Evolutionary conservation across 2,113 vertebrate genomes (phyloP), one percentile per base, ranked within the genome.

Genomic region (Nothoprocta perdicaria): DNA sequence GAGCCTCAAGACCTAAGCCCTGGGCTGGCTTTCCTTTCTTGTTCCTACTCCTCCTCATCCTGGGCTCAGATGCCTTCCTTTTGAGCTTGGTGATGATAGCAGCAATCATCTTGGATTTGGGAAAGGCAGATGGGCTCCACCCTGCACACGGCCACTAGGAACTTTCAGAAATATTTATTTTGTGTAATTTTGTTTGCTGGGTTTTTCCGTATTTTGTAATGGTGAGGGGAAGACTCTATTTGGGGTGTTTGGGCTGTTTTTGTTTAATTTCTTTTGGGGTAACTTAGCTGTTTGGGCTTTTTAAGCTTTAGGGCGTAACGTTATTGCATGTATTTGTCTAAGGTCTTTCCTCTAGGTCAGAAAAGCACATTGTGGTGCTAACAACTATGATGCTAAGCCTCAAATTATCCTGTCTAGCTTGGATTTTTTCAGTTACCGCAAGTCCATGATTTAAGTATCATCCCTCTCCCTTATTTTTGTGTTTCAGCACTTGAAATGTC

Each of bases 101-200:
- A 43, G 61, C 57, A 50, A 69, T 43, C 46, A 10, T 66, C 85
- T 76, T 68, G 50, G 43, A 72, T 57, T 13, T 46, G 79, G 69
- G 52, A 57, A 72, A 50, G 69, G 58, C 61, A 78, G 40, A 52
- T 52, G 66, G 68, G 33, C n/a, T 53, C n/a, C 48, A 61, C 79
- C 81, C 45, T 87, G 48, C 46, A 74, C 48, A 43, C 35, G 23
- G n/a, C 35, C 76, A 66, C 38, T 52, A 76, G 85, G 79, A 79
- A 63, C 71, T 35, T 55, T 53, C 68, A 80, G 60, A 72, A 75
- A 80, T 78, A 31, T 21, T 90, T 23, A 10, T 19, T 88, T 76
- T 85, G 53, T 60, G 12, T 61, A 14, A 22, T 41, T 69, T 41
- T 80, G 7, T 80, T 80, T 35, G 53, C 31, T 66, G 66, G 8